A percentile compares a stretch with the other conserved stretches of the same genome.
These are phyloP conservation scores for Chloroclystis v-ata DNA, from an alignment of 2,888 invertebrate genomes.

Conservation along the genomic window DNA sequence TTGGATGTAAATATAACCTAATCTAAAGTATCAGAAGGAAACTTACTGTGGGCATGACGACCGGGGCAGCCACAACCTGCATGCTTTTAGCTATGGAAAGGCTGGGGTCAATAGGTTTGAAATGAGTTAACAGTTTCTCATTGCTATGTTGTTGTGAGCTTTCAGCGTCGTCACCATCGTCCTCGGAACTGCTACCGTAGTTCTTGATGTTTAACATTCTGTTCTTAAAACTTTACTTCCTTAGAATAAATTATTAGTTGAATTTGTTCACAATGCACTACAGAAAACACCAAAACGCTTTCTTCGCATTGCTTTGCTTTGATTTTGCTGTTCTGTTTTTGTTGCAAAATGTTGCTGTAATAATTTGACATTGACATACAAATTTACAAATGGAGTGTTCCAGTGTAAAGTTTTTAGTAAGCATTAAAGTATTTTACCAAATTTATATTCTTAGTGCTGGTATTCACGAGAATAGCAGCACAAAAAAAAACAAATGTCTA, in stretches of 20 bases:
- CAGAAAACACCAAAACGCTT: neutral
- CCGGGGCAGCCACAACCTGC: slow-evolving; percentile 88
- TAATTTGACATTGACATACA: too few relatives aligned
- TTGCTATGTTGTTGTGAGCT: slow-evolving; percentile 56
- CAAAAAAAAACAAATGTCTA: slow-evolving; percentile 8
- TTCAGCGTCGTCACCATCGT: slow-evolving; percentile 77
- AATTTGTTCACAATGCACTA: neutral
- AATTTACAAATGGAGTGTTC: too few relatives aligned
- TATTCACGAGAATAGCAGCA: slow-evolving; percentile 3
- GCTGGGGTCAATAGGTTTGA: slow-evolving; percentile 76
- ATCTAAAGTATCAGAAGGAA: neutral
- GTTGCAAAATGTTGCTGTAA: too few relatives aligned
- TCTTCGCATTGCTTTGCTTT: neutral
- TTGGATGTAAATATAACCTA: neutral
- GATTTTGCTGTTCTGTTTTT: neutral
- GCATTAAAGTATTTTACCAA: too few relatives aligned
- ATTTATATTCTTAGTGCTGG: too few relatives aligned
- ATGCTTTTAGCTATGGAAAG: slow-evolving; percentile 81
- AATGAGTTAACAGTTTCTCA: slow-evolving; percentile 65
- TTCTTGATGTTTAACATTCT: slow-evolving; percentile 84
- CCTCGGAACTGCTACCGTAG: slow-evolving; percentile 86
- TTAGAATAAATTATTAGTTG: neutral
- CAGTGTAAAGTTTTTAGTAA: too few relatives aligned
- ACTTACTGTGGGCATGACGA: slow-evolving; percentile 87
- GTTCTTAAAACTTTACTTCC: neutral